phyloP scores from a whole-genome alignment of 2,797 vertebrate species.

The Falco biarmicus region DNA sequence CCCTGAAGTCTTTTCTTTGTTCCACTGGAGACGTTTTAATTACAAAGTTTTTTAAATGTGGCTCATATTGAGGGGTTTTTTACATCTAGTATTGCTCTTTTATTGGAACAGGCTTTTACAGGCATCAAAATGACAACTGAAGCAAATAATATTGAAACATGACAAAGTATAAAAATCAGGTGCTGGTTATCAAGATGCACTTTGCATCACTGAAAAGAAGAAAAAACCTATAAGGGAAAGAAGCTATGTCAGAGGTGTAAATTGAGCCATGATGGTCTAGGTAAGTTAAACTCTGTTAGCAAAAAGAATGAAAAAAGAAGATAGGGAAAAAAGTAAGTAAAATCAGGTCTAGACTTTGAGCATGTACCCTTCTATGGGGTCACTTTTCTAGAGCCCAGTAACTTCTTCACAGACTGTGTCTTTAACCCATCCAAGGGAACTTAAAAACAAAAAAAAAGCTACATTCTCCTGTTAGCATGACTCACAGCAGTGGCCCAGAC shows the following conservation, averaged over 20 bases:
- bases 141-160: neutral
- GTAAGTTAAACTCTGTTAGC: neutral
- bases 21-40: neutral
- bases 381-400: neutral
- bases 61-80: neutral
- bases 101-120: neutral
- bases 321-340: neutral
- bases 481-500: neutral
- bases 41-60: neutral
- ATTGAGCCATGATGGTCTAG: neutral
- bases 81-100: neutral
- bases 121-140: neutral
- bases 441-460: neutral
- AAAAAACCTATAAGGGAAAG: neutral
- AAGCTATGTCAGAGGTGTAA: neutral
- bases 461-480: neutral
- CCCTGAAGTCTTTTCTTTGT: neutral
- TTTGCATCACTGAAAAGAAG: neutral
- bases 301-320: neutral
- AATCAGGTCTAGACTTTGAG: neutral
- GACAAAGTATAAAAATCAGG: neutral
- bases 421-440: neutral
- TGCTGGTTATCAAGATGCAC: neutral
- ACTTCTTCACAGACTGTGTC: neutral
- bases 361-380: neutral